These are phyloP conservation scores for Helarctos malayanus DNA, from an alignment of 2,797 vertebrate species.

Conservation along the genomic window DNA sequence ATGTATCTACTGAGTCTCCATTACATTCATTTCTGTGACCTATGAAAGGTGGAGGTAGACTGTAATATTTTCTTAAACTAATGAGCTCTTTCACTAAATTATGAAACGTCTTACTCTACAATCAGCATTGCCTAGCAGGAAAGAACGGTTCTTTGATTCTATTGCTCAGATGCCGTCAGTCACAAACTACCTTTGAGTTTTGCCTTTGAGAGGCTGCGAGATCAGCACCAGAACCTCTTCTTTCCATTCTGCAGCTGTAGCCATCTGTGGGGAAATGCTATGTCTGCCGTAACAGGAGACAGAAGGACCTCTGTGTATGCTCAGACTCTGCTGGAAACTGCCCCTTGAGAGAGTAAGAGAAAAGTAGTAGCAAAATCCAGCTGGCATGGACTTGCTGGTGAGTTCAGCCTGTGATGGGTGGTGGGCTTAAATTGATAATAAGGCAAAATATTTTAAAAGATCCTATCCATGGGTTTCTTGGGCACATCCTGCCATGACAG, in stretches of 20 bases:
- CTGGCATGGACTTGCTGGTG: not conserved
- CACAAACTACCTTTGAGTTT: not conserved
- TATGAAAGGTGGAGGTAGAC: not conserved
- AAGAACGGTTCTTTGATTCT: not conserved
- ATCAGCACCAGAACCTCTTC: fast-evolving
- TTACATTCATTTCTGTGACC: not conserved
- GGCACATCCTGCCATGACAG: not conserved
- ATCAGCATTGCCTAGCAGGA: not conserved
- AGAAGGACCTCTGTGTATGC: not conserved
- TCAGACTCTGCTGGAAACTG: not conserved
- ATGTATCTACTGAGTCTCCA: not conserved
- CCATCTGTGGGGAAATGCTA: fast-evolving
- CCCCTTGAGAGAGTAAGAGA: not conserved
- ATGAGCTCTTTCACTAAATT: not conserved
- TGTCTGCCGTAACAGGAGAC: not conserved
- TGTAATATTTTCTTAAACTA: not conserved
- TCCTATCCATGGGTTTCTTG: not conserved
- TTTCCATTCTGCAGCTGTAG: not conserved
- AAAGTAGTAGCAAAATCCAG: not conserved
- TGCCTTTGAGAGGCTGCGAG: not conserved
- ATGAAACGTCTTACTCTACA: not conserved
- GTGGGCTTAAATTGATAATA: not conserved
- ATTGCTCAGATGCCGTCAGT: not conserved
- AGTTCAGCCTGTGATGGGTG: not conserved
- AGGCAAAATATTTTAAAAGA: not conserved